Conservation (phyloP, 1,140 invertebrate genomes). For the Eriosoma lanigerum region DNA sequence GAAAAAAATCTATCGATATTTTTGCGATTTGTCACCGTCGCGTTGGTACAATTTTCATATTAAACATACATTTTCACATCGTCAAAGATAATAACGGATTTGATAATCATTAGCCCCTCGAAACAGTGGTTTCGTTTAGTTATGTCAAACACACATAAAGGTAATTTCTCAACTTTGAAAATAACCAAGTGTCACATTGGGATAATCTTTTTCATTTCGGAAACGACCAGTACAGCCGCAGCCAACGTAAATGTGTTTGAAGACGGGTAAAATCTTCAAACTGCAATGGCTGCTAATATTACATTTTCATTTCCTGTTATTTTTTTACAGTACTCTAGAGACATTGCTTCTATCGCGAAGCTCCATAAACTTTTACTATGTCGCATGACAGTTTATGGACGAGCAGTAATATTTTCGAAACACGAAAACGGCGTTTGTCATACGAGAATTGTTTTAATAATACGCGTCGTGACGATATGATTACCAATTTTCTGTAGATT, state of each 20-base stretch:
- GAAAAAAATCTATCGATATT: too few relatives aligned
- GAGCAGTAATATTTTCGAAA: neutral
- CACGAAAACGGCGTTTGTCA: neutral
- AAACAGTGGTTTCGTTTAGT: neutral
- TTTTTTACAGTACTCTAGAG: neutral
- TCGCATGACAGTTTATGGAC: neutral
- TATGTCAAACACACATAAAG: neutral
- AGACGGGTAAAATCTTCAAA: neutral
- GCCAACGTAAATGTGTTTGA: neutral
- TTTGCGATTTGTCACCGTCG: too few relatives aligned
- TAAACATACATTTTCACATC: too few relatives aligned
- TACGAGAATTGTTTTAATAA: too few relatives aligned
- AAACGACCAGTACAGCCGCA: neutral
- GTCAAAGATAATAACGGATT: neutral
- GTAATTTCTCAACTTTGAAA: neutral
- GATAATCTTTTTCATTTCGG: neutral
- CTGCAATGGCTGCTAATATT: neutral
- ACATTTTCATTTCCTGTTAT: constrained; percentile 7
- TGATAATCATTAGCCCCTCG: neutral
- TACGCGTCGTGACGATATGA: too few relatives aligned
- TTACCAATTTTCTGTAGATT: too few relatives aligned
- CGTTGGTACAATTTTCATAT: too few relatives aligned
- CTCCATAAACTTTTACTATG: constrained; percentile 15
- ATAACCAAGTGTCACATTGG: neutral
- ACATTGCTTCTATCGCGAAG: neutral